Percentiles rank a stretch among this genome's conserved stretches.
Evolutionary conservation across 2,113 vertebrate species (phyloP).

Genomic region (Crotalus helleri): DNA sequence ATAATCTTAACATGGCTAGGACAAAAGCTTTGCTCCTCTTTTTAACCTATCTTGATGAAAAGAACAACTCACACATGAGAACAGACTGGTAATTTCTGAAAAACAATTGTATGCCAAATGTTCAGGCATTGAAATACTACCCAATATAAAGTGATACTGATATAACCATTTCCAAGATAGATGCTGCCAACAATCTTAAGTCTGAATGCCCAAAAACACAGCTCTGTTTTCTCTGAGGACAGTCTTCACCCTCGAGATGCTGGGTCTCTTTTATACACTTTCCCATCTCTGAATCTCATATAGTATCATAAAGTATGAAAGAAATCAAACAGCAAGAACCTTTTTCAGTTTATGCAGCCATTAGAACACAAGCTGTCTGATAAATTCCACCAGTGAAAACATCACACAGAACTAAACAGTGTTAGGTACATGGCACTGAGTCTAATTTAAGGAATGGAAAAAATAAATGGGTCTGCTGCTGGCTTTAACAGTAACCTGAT

Average conservation of each 20-base stretch:
- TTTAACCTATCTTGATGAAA: neutral
- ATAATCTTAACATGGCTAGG: neutral
- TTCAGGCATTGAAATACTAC: neutral
- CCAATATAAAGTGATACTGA: neutral
- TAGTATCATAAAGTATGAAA: constrained; percentile 76
- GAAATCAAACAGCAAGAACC: constrained; percentile 44
- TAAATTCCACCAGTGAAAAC: neutral
- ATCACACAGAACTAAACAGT: neutral
- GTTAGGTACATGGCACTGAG: neutral
- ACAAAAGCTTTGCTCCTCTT: neutral
- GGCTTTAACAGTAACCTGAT: neutral
- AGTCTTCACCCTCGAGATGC: constrained; percentile 73
- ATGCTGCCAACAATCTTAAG: constrained; percentile 76
- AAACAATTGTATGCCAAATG: neutral
- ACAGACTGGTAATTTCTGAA: neutral
- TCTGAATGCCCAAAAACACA: constrained; percentile 85
- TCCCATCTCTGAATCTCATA: constrained; percentile 77
- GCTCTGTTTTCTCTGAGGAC: constrained; percentile 78
- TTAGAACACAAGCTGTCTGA: neutral
- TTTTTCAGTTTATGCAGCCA: neutral
- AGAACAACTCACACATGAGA: neutral
- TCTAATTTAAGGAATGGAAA: neutral
- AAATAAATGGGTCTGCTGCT: neutral
- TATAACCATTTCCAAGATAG: constrained; percentile 49
- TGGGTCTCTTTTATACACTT: constrained; percentile 75